Base-by-base conservation (phyloP, 2,888 invertebrate species). In the Atethmia centrago region DNA sequence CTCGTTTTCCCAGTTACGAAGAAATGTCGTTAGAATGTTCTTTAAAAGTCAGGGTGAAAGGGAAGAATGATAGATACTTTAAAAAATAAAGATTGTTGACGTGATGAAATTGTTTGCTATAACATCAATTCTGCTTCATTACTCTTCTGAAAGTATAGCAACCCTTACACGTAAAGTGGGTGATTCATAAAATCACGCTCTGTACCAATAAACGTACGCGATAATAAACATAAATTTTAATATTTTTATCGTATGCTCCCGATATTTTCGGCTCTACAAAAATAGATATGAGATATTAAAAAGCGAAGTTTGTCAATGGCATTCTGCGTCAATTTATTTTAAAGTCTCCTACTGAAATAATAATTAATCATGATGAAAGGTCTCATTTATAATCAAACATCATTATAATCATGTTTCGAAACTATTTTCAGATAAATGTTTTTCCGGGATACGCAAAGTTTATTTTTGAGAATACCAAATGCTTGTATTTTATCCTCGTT, bases 151-250 rank as follows among this genome's bases (percentile, higher is more conserved):
- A 47, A 66, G 16, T 31, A 28, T 56, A 56, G 55, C 70, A 80
- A 62, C 68, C 71, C 58, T 74, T 59, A 31, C 49, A 40, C 56
- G 12, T 42, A 59, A 66, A 68, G n/a, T 40, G 14, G 25, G 59
- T 74, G 71, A 82, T 74, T 79, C 74, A 79, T 69, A 59, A 62
- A 71, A 78, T 69, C 58, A 74, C 51, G 58, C 28, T 71, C 56
- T 25, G n/a, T 51, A 63, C 16, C 14, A 31, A 14, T 61, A 25
- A 61, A 65, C 65, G 21, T n/a, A 42, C 42, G 63, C n/a, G 40
- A 53, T 66, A 59, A 69, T 82, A 76, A 79, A 82, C 62, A 71
- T 80, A 82, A 63, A 74, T 69, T 74, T 71, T 80, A 61, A 80
- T 74, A 70, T 70, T 66, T 77, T 70, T 74, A 72, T 51, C 66